Percentiles rank a stretch among this genome's conserved stretches.
Evolutionary conservation across 2,113 vertebrate species (phyloP).

Genomic region (Electrona antarctica): DNA sequence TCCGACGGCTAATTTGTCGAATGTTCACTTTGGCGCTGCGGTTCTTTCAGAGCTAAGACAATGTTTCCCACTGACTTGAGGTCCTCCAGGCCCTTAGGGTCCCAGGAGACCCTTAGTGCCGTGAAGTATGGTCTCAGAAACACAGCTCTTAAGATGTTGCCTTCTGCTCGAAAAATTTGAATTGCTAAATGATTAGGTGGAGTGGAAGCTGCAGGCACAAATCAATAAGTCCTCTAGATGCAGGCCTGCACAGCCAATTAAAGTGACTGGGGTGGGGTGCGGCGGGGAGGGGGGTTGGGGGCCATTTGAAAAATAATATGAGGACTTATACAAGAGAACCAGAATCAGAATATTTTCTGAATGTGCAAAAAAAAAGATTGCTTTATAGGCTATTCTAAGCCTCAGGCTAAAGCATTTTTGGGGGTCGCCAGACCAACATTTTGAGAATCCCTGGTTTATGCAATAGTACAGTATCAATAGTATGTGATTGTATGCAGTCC

Average conservation of each 20-base stretch:
- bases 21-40: constrained; percentile 37
- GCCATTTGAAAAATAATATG: constrained; percentile 50
- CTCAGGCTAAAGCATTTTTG: too few relatives aligned
- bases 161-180: constrained; percentile 52
- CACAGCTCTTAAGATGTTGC: constrained; percentile 21
- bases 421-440: too few relatives aligned
- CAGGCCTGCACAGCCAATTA: constrained; percentile 57
- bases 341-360: constrained; percentile 1
- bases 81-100: constrained; percentile 28
- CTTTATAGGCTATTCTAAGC: too few relatives aligned
- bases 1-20: constrained; percentile 64
- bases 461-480: constrained; percentile 19
- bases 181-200: constrained; percentile 67
- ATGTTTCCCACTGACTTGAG: constrained; percentile 56
- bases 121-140: constrained; percentile 24
- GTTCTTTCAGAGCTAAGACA: constrained; percentile 55
- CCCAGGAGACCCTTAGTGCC: neutral
- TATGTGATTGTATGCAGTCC: neutral
- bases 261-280: constrained; percentile 16
- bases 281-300: too few relatives aligned
- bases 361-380: too few relatives aligned
- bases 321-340: constrained; percentile 29
- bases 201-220: constrained; percentile 51
- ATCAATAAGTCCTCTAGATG: constrained; percentile 66
- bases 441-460: too few relatives aligned